phyloP scores from a whole-genome alignment of 2,797 vertebrate genomes.

The Luscinia megarhynchos region DNA sequence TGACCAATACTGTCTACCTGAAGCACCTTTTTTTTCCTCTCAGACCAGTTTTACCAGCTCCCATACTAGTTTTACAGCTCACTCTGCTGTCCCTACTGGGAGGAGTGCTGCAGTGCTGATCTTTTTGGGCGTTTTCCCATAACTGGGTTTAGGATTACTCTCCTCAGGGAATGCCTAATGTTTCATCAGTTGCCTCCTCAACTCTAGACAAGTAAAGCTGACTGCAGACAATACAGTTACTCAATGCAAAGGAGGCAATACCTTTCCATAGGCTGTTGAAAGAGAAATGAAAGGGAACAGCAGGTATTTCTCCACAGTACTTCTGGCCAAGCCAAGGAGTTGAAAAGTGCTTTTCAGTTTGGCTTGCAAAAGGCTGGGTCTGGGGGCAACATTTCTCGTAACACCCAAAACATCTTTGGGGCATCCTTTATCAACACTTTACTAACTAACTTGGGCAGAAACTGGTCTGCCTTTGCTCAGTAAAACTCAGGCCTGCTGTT shows the following conservation, averaged over 20 bases:
- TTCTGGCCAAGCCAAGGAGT: not conserved
- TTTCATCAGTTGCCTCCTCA: not conserved
- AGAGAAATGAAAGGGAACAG: not conserved
- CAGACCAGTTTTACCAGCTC: slow-evolving; percentile 57
- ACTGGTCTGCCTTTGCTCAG: not conserved
- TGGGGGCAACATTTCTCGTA: not conserved
- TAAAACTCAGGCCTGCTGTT: not conserved
- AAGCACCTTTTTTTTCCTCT: not conserved
- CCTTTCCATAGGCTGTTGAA: not conserved
- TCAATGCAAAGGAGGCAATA: not conserved
- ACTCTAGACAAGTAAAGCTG: not conserved
- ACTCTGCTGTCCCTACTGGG: not conserved
- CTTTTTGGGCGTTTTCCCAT: not conserved
- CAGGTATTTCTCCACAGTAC: not conserved
- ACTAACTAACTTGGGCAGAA: not conserved
- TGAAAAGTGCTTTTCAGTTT: not conserved
- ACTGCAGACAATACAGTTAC: not conserved
- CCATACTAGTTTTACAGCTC: slow-evolving; percentile 16
- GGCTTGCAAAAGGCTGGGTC: not conserved
- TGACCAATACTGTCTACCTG: slow-evolving; percentile 3
- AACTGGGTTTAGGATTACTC: slow-evolving; percentile 4
- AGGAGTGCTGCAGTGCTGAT: not conserved
- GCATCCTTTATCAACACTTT: not conserved
- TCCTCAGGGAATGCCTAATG: not conserved
- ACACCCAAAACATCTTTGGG: not conserved